Percentiles rank a stretch among this genome's conserved stretches.
phyloP scores from a whole-genome alignment of 2,113 vertebrate species.

The Cinclus mexicanus region DNA sequence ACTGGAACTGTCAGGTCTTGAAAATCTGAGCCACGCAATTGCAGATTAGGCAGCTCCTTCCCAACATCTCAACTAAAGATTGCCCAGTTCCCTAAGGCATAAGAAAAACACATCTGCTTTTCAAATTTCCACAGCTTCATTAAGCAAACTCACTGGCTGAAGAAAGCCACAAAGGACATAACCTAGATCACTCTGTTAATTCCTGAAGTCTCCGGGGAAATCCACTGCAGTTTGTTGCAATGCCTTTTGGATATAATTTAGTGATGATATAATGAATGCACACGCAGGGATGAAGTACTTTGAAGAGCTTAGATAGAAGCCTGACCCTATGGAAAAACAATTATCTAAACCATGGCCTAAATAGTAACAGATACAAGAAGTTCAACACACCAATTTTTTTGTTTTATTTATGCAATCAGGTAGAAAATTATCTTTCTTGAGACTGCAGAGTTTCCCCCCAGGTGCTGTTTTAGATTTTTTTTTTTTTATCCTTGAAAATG shows the following conservation, averaged over 20 bases:
- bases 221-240: background rate
- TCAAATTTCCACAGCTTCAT: background rate
- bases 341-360: conserved; percentile 20
- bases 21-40: background rate
- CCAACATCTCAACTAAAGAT: background rate
- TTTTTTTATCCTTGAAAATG: background rate
- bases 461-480: background rate
- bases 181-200: background rate
- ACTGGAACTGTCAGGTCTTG: background rate
- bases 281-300: background rate
- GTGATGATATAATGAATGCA: background rate
- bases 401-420: conserved; percentile 43
- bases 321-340: conserved; percentile 23
- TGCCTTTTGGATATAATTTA: background rate
- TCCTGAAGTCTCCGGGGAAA: background rate
- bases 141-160: background rate
- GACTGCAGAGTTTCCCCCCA: background rate
- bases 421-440: conserved; percentile 26
- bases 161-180: background rate
- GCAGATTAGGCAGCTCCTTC: background rate
- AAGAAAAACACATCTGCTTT: background rate
- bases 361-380: conserved; percentile 10
- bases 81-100: background rate
- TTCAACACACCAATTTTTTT: background rate
- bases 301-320: conserved; percentile 6